phyloP scores from a whole-genome alignment of 2,113 vertebrate species.

The Heterochromis multidens region DNA sequence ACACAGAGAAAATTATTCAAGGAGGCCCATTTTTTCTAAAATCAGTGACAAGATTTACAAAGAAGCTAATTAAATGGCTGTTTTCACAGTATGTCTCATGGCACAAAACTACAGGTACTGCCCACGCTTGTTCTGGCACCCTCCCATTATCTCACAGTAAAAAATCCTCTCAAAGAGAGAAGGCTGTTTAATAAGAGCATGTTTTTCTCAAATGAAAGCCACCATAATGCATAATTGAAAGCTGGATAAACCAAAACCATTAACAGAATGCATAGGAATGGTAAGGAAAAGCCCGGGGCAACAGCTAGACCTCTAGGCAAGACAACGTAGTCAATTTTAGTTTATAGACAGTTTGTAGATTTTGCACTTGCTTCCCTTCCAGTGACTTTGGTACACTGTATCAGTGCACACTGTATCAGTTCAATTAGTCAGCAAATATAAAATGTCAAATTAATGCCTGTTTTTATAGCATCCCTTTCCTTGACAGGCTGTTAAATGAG shows the following conservation, averaged over 20 bases:
- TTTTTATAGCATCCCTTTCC: background rate
- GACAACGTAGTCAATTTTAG: background rate
- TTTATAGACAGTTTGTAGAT: background rate
- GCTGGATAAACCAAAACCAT: slow-evolving; percentile 6
- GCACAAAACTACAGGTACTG: slow-evolving; percentile 39
- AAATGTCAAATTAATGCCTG: background rate
- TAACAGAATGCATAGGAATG: slow-evolving; percentile 12
- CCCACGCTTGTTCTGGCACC: slow-evolving; percentile 48
- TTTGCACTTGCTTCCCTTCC: background rate
- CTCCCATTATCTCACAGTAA: slow-evolving; percentile 27
- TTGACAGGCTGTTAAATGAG: background rate
- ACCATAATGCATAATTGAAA: slow-evolving; percentile 18
- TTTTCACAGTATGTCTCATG: slow-evolving; percentile 25
- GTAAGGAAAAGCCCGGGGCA: slow-evolving; percentile 12
- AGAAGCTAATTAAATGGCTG: slow-evolving; percentile 47
- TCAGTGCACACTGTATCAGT: background rate
- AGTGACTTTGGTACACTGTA: background rate
- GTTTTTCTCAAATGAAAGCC: slow-evolving; percentile 46
- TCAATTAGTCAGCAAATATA: slow-evolving; percentile 13
- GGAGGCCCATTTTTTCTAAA: background rate
- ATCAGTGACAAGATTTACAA: slow-evolving; percentile 31
- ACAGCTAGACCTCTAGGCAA: background rate
- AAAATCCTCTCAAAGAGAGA: slow-evolving; percentile 24
- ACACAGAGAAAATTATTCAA: background rate
- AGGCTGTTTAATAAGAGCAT: background rate